These are phyloP conservation scores for Glomeris maerens DNA, from an alignment of 1,140 invertebrate genomes.

Conservation along the genomic window DNA sequence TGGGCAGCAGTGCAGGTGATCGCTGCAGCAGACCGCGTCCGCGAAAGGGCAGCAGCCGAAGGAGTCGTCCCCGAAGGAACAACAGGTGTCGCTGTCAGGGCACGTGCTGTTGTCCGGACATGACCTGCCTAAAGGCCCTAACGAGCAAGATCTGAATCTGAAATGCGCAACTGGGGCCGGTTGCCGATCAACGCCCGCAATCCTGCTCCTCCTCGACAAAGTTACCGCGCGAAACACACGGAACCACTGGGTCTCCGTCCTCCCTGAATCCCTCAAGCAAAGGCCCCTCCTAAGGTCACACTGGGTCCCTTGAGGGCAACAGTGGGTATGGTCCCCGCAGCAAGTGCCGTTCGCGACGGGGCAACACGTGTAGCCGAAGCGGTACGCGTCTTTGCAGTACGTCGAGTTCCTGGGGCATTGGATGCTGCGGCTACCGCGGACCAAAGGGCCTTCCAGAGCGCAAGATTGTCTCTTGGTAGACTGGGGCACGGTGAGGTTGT, in stretches of 20 bases:
- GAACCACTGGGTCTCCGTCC: too few relatives aligned
- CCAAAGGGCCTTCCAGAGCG: too few relatives aligned
- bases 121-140: too few relatives aligned
- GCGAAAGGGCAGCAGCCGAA: slow-evolving; percentile 1
- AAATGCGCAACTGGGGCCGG: too few relatives aligned
- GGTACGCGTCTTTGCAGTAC: background rate
- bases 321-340: background rate
- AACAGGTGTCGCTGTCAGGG: background rate
- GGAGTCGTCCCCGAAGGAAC: background rate
- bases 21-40: slow-evolving; percentile 27
- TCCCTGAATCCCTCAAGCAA: background rate
- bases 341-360: background rate
- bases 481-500: too few relatives aligned
- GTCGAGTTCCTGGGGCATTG: slow-evolving; percentile 1
- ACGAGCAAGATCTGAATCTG: too few relatives aligned
- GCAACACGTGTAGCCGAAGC: background rate
- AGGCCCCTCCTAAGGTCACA: background rate
- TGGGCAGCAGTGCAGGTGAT: slow-evolving; percentile 26
- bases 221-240: too few relatives aligned
- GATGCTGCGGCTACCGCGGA: too few relatives aligned
- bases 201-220: too few relatives aligned
- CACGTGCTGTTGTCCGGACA: too few relatives aligned
- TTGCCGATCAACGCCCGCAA: too few relatives aligned
- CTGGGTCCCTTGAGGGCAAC: background rate
- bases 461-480: too few relatives aligned